phyloP scores from a whole-genome alignment of 2,113 vertebrate species.

The Brachyhypopomus gauderio region DNA sequence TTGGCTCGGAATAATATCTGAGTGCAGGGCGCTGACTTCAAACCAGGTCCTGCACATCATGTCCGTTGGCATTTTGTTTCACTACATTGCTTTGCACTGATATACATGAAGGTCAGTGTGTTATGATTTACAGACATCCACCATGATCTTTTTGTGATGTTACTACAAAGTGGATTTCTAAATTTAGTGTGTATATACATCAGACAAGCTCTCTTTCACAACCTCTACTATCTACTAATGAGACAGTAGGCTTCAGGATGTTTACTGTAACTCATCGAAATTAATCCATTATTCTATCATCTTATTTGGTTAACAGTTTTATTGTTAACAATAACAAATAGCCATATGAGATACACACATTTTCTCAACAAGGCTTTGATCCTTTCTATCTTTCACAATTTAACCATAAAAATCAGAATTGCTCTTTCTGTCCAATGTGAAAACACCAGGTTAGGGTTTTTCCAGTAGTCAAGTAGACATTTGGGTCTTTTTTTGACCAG shows the following conservation, averaged over 20 bases:
- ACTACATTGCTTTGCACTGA: conserved; percentile 1
- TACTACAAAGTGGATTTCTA: not conserved
- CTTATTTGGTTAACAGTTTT: too few relatives aligned
- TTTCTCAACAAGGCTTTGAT: too few relatives aligned
- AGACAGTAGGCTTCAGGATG: not conserved
- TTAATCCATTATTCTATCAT: too few relatives aligned
- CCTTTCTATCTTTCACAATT: conserved; percentile 35
- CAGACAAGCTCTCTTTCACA: too few relatives aligned
- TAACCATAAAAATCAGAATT: conserved; percentile 62
- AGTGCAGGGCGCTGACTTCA: not conserved
- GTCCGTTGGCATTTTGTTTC: not conserved
- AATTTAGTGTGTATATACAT: too few relatives aligned
- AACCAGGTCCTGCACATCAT: not conserved
- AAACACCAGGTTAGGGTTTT: conserved; percentile 62
- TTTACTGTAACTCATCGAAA: not conserved
- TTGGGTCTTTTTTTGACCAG: conserved; percentile 63
- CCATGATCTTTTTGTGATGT: not conserved
- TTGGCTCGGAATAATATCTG: not conserved
- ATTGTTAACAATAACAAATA: too few relatives aligned
- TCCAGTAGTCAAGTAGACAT: conserved; percentile 70
- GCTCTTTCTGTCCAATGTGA: conserved; percentile 63
- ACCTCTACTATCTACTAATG: too few relatives aligned
- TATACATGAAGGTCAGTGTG: not conserved
- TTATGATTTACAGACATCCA: not conserved
- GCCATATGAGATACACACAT: too few relatives aligned